Evolutionary conservation across 2,888 invertebrate genomes (phyloP).

Genomic region (Phania funesta): DNA sequence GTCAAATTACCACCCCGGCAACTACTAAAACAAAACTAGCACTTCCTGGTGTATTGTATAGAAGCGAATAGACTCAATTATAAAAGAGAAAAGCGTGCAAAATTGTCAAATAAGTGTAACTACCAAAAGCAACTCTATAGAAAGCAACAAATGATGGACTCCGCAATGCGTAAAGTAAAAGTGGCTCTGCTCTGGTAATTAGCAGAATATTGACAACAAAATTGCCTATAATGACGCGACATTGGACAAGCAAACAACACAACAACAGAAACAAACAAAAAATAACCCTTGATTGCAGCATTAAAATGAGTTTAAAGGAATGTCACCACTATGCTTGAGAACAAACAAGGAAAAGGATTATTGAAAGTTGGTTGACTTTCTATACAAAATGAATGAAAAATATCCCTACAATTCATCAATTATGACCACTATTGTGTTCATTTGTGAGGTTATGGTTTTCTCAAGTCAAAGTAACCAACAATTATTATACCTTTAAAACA

Average conservation of each 20-base stretch:
- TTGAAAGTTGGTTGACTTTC: conserved; percentile 23
- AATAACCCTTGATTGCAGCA: conserved; percentile 27
- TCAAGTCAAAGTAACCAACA: conserved; percentile 2
- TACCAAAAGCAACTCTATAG: conserved; percentile 55
- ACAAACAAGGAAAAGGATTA: conserved; percentile 6
- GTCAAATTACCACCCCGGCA: conserved; percentile 35
- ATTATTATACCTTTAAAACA: conserved; percentile 24
- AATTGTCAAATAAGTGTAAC: conserved; percentile 63
- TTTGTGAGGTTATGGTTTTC: conserved; percentile 25
- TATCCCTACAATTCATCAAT: conserved; percentile 45
- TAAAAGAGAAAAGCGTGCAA: conserved; percentile 57
- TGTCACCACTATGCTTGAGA: neutral
- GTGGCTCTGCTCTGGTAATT: conserved; percentile 11
- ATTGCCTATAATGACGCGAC: conserved; percentile 62
- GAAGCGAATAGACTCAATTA: conserved; percentile 33
- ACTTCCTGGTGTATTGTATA: neutral
- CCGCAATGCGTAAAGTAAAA: neutral
- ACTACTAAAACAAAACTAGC: conserved; percentile 1
- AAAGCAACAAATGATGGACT: neutral
- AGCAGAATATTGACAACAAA: conserved; percentile 57
- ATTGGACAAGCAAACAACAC: conserved; percentile 1
- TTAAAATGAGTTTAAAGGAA: conserved; percentile 27
- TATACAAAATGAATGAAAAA: conserved; percentile 26
- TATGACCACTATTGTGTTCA: conserved; percentile 25
- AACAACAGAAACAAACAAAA: neutral